phyloP scores from a whole-genome alignment of 2,113 vertebrate genomes.

The Oryzias javanicus region DNA sequence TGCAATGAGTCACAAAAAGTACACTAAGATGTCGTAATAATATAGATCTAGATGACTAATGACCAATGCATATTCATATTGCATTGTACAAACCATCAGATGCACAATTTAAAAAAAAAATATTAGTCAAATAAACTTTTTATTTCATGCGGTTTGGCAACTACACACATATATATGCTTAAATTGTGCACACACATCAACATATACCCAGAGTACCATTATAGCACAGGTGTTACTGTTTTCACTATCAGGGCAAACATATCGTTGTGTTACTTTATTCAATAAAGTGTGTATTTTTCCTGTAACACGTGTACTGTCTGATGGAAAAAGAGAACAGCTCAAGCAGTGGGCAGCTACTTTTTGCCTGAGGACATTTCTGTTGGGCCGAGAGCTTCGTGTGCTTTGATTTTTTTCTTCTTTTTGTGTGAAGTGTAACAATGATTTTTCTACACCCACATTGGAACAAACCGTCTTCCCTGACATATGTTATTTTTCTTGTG shows the following conservation, averaged over 20 bases:
- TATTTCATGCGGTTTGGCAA: neutral
- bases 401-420: conserved; percentile 69
- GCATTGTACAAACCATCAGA: too few relatives aligned
- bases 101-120: neutral
- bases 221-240: too few relatives aligned
- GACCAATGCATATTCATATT: too few relatives aligned
- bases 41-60: too few relatives aligned
- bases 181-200: too few relatives aligned
- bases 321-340: conserved; percentile 30
- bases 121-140: neutral
- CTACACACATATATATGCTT: too few relatives aligned
- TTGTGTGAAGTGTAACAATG: conserved; percentile 66
- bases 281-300: conserved; percentile 60
- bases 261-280: conserved; percentile 39
- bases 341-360: conserved; percentile 47
- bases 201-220: too few relatives aligned
- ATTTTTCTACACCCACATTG: conserved; percentile 71
- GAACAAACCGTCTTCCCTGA: conserved; percentile 73
- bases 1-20: conserved; percentile 83
- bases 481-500: conserved; percentile 62
- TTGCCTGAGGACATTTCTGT: conserved; percentile 59
- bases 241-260: conserved; percentile 15
- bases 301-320: conserved; percentile 34
- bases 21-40: too few relatives aligned
- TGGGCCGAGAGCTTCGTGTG: neutral